phyloP scores from a whole-genome alignment of 2,113 vertebrate genomes.

The Coptodon rendalli region DNA sequence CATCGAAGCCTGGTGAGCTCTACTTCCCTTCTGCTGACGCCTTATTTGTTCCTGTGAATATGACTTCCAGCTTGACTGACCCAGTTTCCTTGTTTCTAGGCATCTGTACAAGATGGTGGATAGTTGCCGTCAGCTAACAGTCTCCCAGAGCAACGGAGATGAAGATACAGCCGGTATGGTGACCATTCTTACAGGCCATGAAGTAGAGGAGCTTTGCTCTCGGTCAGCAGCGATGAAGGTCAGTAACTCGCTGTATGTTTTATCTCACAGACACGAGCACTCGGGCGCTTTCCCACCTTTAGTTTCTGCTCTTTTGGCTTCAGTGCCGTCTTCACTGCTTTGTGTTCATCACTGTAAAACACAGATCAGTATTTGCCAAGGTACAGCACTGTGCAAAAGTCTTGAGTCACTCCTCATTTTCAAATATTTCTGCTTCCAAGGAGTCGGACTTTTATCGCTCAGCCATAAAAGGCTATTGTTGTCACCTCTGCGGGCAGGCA shows the following conservation, averaged over 20 bases:
- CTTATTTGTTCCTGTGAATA: rapidly evolving
- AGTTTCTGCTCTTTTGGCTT: background rate
- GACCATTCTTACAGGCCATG: constrained; percentile 86
- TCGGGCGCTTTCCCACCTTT: background rate
- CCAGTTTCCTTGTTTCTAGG: constrained; percentile 62
- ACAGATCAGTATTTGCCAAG: rapidly evolving
- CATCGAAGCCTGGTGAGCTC: constrained; percentile 85
- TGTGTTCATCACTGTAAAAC: background rate
- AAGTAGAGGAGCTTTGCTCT: constrained; percentile 72
- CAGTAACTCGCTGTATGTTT: background rate
- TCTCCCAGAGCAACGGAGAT: constrained; percentile 87
- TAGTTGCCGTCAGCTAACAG: constrained; percentile 89
- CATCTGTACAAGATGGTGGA: constrained; percentile 95
- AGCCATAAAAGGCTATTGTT: background rate
- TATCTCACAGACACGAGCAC: background rate
- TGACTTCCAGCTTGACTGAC: background rate
- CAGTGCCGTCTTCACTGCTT: background rate
- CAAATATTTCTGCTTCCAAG: background rate
- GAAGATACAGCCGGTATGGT: constrained; percentile 95
- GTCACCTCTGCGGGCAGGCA: rapidly evolving
- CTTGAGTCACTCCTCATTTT: background rate
- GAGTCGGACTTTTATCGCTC: rapidly evolving
- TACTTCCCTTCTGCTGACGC: background rate
- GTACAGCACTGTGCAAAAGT: background rate
- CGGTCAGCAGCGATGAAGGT: constrained; percentile 89